Conservation (phyloP, 2,888 invertebrate genomes). For the Heliconius charithonia region DNA sequence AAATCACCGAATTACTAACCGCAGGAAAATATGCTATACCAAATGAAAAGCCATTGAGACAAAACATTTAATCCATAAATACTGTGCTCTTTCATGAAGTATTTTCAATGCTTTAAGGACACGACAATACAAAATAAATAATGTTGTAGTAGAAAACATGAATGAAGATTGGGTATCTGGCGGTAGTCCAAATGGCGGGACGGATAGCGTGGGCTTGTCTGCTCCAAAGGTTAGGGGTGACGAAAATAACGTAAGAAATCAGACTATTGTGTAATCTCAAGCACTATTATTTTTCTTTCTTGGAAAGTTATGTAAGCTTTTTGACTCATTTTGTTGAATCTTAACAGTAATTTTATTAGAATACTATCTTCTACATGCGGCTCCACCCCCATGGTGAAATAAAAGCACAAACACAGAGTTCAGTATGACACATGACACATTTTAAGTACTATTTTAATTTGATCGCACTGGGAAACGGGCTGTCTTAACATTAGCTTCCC, state of each 20-base stretch:
- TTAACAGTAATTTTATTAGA: conserved; percentile 45
- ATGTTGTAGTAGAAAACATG: conserved; percentile 53
- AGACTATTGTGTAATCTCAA: conserved; percentile 53
- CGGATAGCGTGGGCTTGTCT: conserved; percentile 57
- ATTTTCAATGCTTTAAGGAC: conserved; percentile 30
- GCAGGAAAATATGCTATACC: background rate
- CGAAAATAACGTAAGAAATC: conserved; percentile 65
- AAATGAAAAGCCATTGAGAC: conserved; percentile 17
- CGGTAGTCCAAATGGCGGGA: conserved; percentile 61
- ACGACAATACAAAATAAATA: conserved; percentile 47
- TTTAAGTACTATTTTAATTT: background rate
- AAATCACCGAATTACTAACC: background rate
- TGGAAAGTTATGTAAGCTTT: conserved; percentile 23
- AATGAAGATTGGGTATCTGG: conserved; percentile 61
- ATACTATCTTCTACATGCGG: background rate
- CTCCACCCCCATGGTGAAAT: background rate
- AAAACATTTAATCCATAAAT: conserved; percentile 26
- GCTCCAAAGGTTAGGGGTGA: conserved; percentile 72
- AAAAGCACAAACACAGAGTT: background rate
- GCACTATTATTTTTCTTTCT: conserved; percentile 28
- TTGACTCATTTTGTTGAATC: conserved; percentile 4
- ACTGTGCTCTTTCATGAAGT: conserved; percentile 12
- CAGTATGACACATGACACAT: background rate
- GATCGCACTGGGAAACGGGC: background rate
- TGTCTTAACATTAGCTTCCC: background rate